A percentile compares a stretch with the other conserved stretches of the same genome.
Evolutionary conservation across 2,797 vertebrate genomes (phyloP).

Genomic region (Cercopithecus petaurista): DNA sequence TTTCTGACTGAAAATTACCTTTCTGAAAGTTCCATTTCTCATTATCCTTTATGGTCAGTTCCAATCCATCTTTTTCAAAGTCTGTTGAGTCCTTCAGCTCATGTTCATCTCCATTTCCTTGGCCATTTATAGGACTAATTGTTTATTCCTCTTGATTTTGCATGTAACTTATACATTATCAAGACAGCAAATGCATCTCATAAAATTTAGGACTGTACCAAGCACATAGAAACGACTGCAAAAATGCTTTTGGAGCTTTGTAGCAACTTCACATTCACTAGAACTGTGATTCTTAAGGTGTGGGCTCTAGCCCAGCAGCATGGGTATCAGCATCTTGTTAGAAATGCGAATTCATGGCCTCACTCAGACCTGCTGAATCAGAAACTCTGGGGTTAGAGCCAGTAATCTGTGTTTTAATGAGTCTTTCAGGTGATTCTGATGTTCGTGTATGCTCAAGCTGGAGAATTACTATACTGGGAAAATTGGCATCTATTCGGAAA

Average conservation of each 20-base stretch:
- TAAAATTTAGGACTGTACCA: neutral
- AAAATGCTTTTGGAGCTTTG: neutral
- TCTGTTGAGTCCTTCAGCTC: neutral
- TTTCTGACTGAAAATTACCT: neutral
- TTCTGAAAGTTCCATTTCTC: neutral
- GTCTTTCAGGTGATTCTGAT: neutral
- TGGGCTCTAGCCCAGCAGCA: neutral
- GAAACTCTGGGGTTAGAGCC: neutral
- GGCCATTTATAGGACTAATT: neutral
- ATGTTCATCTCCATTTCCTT: neutral
- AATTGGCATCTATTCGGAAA: neutral
- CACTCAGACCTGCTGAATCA: neutral
- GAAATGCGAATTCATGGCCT: neutral
- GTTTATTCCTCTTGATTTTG: neutral
- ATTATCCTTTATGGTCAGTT: neutral
- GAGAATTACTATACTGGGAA: neutral
- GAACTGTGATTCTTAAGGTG: neutral
- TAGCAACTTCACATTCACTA: neutral
- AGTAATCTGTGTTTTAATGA: neutral
- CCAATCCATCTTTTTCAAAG: neutral
- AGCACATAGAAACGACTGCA: neutral
- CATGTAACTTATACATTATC: neutral
- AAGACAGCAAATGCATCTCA: neutral
- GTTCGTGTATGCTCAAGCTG: neutral
- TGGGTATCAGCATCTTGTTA: neutral